Conservation (phyloP, 2,797 vertebrate genomes). For the Octomys mimax region DNA sequence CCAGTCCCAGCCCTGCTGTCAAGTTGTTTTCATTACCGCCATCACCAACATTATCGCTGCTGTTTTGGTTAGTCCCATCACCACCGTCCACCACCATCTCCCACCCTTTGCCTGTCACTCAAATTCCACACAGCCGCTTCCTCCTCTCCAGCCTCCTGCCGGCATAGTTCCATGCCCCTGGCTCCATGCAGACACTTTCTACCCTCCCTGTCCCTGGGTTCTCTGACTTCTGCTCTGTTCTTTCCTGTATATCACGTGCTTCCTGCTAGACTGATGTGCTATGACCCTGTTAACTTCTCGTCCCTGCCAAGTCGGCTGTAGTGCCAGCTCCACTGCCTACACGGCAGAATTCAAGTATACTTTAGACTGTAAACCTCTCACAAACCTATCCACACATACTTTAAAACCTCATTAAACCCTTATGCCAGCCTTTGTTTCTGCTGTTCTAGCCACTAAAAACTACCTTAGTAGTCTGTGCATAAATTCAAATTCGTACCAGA, state of each 20-base stretch:
- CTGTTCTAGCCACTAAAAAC: background rate
- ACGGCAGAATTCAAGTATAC: background rate
- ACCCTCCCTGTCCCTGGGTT: no score
- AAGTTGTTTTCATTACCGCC: background rate
- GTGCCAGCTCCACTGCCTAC: background rate
- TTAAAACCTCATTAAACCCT: background rate
- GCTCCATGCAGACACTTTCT: no score
- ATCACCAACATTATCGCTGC: background rate
- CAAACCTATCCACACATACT: background rate
- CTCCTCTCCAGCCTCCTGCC: background rate
- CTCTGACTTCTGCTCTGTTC: background rate
- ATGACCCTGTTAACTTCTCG: background rate
- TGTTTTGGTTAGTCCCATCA: background rate
- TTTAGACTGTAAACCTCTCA: background rate
- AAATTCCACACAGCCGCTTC: background rate
- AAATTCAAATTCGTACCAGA: background rate
- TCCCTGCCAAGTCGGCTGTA: fast-evolving
- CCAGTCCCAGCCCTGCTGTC: background rate
- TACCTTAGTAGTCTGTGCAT: background rate
- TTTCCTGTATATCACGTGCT: no score
- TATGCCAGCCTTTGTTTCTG: background rate
- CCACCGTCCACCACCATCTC: background rate
- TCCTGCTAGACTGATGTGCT: background rate
- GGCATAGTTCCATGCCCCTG: background rate
- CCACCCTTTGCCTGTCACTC: background rate